These are phyloP conservation scores for Merops nubicus DNA, from an alignment of 2,113 vertebrate genomes.

Conservation along the genomic window DNA sequence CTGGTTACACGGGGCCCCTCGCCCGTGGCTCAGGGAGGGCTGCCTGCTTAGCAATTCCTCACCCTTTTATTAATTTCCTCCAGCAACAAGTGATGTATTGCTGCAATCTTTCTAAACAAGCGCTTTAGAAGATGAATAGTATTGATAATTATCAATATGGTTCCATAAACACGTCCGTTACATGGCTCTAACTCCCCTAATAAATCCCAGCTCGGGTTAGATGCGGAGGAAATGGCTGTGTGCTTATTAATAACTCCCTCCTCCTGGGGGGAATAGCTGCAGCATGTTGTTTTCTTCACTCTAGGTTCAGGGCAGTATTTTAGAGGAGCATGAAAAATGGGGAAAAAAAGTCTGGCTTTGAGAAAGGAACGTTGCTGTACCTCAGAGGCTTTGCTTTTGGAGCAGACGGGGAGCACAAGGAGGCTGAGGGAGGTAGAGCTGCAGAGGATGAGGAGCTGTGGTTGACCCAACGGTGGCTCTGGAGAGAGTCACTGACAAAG, in stretches of 20 bases:
- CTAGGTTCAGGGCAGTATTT: background rate
- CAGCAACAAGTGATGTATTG: background rate
- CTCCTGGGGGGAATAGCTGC: background rate
- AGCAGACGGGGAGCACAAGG: background rate
- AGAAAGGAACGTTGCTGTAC: background rate
- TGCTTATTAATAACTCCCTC: background rate
- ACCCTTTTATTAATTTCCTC: background rate
- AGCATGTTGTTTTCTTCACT: background rate
- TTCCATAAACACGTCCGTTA: slow-evolving; percentile 9
- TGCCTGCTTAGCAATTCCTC: background rate
- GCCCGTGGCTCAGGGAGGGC: too few relatives aligned
- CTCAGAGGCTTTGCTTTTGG: background rate
- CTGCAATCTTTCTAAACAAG: background rate
- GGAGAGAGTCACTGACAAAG: background rate
- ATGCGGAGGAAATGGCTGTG: background rate
- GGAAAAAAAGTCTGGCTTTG: background rate
- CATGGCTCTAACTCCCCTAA: background rate
- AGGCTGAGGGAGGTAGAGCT: background rate
- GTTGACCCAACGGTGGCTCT: too few relatives aligned
- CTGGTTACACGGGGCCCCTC: background rate
- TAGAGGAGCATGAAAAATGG: background rate
- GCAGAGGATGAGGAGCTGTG: accelerated
- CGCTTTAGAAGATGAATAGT: slow-evolving; percentile 28
- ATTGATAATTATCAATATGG: slow-evolving; percentile 55
- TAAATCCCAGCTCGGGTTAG: background rate